These are phyloP conservation scores for Drosophila rubida DNA, from an alignment of 2,888 invertebrate genomes.

Conservation along the genomic window DNA sequence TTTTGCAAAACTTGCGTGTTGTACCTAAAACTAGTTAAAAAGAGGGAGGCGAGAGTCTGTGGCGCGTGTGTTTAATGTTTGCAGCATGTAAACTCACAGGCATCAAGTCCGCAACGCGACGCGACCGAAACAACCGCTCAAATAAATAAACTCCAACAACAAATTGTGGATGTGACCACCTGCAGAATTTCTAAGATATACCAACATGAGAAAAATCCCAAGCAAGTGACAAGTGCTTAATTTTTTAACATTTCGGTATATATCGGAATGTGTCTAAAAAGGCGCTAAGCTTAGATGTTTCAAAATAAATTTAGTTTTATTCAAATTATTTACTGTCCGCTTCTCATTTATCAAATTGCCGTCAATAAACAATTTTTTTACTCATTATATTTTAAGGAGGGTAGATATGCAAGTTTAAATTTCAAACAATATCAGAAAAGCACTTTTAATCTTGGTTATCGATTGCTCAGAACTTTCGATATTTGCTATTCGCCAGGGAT, in stretches of 20 bases:
- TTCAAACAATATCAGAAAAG: too few relatives aligned
- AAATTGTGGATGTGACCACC: constrained; percentile 1
- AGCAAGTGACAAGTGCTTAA: too few relatives aligned
- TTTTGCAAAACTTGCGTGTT: constrained; percentile 25
- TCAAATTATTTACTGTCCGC: too few relatives aligned
- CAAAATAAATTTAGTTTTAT: too few relatives aligned
- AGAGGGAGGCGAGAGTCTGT: constrained; percentile 4
- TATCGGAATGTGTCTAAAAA: background rate
- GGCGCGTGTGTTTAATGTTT: constrained; percentile 36
- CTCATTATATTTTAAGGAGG: too few relatives aligned
- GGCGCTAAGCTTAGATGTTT: background rate
- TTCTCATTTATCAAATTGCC: too few relatives aligned
- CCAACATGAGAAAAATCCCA: background rate
- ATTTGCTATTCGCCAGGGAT: too few relatives aligned
- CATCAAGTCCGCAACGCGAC: constrained; percentile 43
- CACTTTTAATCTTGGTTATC: too few relatives aligned
- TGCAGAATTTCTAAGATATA: background rate
- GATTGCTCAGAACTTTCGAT: too few relatives aligned
- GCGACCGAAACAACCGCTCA: constrained; percentile 54
- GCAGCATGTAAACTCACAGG: constrained; percentile 22
- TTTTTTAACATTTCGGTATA: background rate
- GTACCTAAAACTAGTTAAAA: constrained; percentile 39
- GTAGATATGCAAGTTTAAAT: too few relatives aligned
- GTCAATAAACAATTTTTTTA: too few relatives aligned
- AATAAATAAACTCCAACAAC: constrained; percentile 45